Evolutionary conservation across 2,113 vertebrate species (phyloP).

Genomic region (Acrocephalus kingi): DNA sequence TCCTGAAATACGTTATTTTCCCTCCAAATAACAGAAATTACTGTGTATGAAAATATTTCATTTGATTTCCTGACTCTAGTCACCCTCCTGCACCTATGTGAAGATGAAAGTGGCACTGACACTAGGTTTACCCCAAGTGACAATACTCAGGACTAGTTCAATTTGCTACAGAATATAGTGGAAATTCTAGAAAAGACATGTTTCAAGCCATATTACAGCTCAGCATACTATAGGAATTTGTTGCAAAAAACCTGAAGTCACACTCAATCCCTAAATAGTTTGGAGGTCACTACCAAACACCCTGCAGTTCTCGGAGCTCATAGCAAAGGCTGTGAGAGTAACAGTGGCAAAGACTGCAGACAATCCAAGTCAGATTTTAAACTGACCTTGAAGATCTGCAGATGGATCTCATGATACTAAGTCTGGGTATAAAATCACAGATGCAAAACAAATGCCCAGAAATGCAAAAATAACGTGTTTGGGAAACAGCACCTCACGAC

Average conservation of each 20-base stretch:
- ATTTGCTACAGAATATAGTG: background rate
- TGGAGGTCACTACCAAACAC: slow-evolving; percentile 23
- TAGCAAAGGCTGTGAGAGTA: slow-evolving; percentile 36
- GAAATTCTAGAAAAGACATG: background rate
- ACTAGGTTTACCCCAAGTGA: background rate
- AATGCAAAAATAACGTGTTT: background rate
- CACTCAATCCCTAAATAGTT: slow-evolving; percentile 33
- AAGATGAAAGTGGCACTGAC: background rate
- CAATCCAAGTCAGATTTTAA: slow-evolving; percentile 36
- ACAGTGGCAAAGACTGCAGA: slow-evolving; percentile 44
- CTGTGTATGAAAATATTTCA: background rate
- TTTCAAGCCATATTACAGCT: background rate
- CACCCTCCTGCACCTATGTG: background rate
- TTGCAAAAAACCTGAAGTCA: slow-evolving; percentile 14
- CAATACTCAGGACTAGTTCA: background rate
- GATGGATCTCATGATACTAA: slow-evolving; percentile 18
- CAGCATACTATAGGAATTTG: background rate
- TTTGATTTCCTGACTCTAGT: background rate
- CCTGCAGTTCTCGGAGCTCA: background rate
- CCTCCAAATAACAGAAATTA: background rate
- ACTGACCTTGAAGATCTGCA: slow-evolving; percentile 47
- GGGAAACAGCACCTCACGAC: background rate
- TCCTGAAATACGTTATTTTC: background rate
- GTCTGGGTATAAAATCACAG: slow-evolving; percentile 37
- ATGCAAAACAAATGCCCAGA: slow-evolving; percentile 40